phyloP scores from a whole-genome alignment of 2,797 vertebrate species.

The Oreonectes daqikongensis region DNA sequence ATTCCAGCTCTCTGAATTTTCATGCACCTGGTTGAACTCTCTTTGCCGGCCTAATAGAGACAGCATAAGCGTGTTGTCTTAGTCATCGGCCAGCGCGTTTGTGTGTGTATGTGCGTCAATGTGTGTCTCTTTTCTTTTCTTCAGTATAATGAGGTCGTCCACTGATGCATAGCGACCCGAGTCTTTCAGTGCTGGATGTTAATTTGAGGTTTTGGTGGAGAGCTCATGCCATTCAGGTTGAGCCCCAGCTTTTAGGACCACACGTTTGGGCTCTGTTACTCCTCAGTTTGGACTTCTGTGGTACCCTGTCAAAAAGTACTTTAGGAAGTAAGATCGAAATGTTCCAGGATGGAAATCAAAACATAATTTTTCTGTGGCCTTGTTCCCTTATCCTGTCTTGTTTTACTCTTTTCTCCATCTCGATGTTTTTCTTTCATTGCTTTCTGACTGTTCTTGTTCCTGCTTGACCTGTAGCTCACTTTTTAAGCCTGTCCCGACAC shows the following conservation, averaged over 20 bases:
- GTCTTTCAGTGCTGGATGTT: conserved; percentile 44
- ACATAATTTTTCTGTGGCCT: conserved; percentile 27
- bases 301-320: conserved; percentile 17
- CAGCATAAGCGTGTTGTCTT: conserved; percentile 25
- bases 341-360: conserved; percentile 46
- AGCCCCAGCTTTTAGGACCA: conserved; percentile 20
- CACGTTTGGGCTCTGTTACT: conserved; percentile 4
- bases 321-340: conserved; percentile 43
- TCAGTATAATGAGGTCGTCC: conserved; percentile 40
- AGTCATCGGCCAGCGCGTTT: conserved; percentile 8
- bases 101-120: conserved; percentile 13
- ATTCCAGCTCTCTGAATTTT: not conserved
- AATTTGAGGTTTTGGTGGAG: conserved; percentile 43
- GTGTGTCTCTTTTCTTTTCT: conserved; percentile 28
- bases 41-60: conserved; percentile 18
- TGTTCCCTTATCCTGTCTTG: conserved; percentile 9
- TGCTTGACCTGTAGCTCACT: not conserved
- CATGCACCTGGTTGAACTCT: not conserved
- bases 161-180: conserved; percentile 26
- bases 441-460: not conserved
- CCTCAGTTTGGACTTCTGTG: conserved; percentile 19
- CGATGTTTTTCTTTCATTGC: conserved; percentile 10
- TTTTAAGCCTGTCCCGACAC: not conserved
- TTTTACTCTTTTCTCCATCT: not conserved
- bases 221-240: conserved; percentile 4